Evolutionary conservation across 2,113 vertebrate species (phyloP).

Genomic region (Zapornia atra): DNA sequence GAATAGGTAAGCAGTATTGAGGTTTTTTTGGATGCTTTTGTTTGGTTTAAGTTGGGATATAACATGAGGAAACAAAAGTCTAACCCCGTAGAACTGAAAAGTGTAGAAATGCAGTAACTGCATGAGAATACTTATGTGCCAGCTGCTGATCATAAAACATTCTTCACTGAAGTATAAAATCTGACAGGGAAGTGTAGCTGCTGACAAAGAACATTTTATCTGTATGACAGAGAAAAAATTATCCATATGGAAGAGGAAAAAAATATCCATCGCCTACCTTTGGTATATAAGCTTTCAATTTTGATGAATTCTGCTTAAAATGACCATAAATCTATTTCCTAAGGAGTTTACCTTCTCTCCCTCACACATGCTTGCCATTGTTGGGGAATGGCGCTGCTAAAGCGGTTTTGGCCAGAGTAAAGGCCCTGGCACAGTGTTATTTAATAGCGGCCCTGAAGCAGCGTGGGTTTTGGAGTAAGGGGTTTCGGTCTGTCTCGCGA

Average conservation of each 20-base stretch:
- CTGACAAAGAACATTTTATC: constrained; percentile 51
- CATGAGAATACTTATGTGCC: background rate
- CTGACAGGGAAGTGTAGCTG: constrained; percentile 28
- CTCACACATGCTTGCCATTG: background rate
- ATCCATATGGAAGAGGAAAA: constrained; percentile 23
- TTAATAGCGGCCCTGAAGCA: no score
- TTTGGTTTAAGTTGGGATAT: background rate
- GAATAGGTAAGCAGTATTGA: background rate
- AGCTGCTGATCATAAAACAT: constrained; percentile 57
- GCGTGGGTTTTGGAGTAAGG: no score
- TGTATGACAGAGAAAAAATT: constrained; percentile 5
- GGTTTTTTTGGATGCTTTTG: background rate
- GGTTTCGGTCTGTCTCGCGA: no score
- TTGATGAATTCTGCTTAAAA: constrained; percentile 23
- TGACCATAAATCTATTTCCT: background rate
- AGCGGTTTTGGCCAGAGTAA: no score
- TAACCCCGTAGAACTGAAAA: background rate
- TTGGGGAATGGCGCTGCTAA: no score
- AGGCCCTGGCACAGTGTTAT: no score
- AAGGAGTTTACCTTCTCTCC: background rate
- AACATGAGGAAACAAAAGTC: background rate
- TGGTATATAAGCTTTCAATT: background rate
- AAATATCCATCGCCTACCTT: background rate
- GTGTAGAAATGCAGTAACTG: background rate
- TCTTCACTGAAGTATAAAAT: constrained; percentile 40